Evolutionary conservation across 2,888 invertebrate species (phyloP), one percentile per base, ranked within the genome.

Genomic region (Perithous albicinctus): DNA sequence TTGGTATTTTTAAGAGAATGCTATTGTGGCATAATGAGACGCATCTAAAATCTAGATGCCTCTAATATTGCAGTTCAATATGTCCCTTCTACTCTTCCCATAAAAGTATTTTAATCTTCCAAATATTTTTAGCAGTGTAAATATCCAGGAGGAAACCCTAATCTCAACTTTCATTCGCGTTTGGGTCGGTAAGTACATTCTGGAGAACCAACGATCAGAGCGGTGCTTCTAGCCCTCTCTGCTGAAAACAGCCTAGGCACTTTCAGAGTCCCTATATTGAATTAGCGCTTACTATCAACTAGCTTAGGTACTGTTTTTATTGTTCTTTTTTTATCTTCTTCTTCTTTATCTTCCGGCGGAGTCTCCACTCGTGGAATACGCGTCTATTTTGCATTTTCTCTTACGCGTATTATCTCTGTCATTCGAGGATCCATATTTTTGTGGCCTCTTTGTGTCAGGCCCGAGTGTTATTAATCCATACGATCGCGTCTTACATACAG

Each of bases 281-380:
- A 75, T 78, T 41, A 70, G 66, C 78, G 66, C 26, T 82, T 48
- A 59, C 51, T 75, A 82, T 8, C 15, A 72, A 70, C 78, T 76
- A 83, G 72, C 70, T 80, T 79, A 85, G 85, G 85, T 85, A 85
- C 84, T 77, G 78, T 77, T 76, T 76, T 70, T 29, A n/a, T n/a
- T n/a, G n/a, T n/a, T n/a, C n/a, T 73, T 66, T 70, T 69, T 66
- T 18, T 64, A 29, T 66, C 73, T 78, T 75, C 78, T 35, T 82
- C 46, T 78, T 75, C 78, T 35, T 82, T 41, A 78, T 59, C 56
- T 87, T 87, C 80, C 84, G 88, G 89, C 88, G 88, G 87, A 89
- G 89, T 86, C 87, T 88, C 88, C 88, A 84, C 72, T 75, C 74
- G 67, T 75, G 32, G 77, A 75, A 82, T 64, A 69, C 78, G 78